These are phyloP conservation scores for Phrynosoma platyrhinos DNA, from an alignment of 2,113 vertebrate genomes.

Conservation along the genomic window DNA sequence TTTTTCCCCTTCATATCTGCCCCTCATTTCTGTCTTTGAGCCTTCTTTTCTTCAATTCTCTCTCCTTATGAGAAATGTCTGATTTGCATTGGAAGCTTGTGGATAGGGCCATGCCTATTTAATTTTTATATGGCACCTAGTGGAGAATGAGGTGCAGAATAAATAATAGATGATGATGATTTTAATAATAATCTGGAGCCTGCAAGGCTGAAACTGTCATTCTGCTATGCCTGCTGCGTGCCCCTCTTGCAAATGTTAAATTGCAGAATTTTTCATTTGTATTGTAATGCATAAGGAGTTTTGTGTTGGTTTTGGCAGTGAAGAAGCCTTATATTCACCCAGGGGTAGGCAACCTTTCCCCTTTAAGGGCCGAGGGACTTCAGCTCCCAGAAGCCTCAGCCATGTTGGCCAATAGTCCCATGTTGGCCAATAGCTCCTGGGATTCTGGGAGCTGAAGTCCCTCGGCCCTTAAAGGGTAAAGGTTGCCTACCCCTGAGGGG, in stretches of 20 bases:
- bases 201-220: background rate
- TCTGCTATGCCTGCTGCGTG: background rate
- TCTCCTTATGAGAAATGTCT: background rate
- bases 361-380: too few relatives aligned
- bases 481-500: too few relatives aligned
- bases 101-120: background rate
- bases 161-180: background rate
- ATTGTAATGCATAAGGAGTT: background rate
- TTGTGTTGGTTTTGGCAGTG: background rate
- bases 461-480: too few relatives aligned
- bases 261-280: background rate
- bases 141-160: background rate
- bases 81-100: background rate
- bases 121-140: background rate
- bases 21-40: background rate
- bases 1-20: too few relatives aligned
- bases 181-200: background rate
- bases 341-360: too few relatives aligned
- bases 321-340: background rate
- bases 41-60: background rate
- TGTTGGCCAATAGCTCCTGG: too few relatives aligned
- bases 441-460: too few relatives aligned
- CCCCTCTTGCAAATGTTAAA: background rate
- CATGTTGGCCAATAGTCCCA: too few relatives aligned
- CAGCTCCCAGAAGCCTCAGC: too few relatives aligned